Conservation (phyloP, 2,888 invertebrate species). For the Apodemia duryi region DNA sequence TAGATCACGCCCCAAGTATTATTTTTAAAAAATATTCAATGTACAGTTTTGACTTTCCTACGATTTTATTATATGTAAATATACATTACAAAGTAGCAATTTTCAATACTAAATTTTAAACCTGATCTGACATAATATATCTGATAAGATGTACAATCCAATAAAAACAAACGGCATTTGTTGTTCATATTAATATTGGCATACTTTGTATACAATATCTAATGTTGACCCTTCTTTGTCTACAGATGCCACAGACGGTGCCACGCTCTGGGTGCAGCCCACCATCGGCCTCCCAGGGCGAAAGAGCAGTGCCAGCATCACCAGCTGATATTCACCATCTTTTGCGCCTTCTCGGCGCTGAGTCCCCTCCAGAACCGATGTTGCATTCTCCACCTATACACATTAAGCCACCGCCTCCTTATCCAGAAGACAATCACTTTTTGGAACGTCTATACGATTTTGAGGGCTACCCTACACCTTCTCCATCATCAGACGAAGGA, state of each 20-base stretch:
- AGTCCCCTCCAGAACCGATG: conserved; percentile 71
- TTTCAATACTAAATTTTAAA: too few species aligned
- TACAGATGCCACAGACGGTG: conserved; percentile 91
- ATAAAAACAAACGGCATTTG: not conserved
- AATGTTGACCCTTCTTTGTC: conserved; percentile 41
- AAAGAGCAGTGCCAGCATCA: conserved; percentile 78
- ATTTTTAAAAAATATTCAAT: too few species aligned
- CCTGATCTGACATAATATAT: too few species aligned
- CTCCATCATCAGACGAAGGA: conserved; percentile 76
- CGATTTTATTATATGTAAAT: too few species aligned
- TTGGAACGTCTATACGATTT: conserved; percentile 72
- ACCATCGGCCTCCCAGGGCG: conserved; percentile 86
- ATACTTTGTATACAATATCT: not conserved
- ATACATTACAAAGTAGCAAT: too few species aligned
- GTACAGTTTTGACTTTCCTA: too few species aligned
- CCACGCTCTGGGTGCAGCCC: conserved; percentile 88
- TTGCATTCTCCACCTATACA: conserved; percentile 68
- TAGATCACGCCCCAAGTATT: too few species aligned
- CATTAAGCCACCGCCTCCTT: conserved; percentile 67
- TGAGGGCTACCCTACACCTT: conserved; percentile 70
- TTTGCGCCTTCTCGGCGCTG: conserved; percentile 68
- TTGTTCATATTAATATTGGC: not conserved
- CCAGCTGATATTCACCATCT: conserved; percentile 73
- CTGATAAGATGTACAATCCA: too few species aligned
- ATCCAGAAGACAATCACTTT: conserved; percentile 57